Conservation (phyloP, 2,888 invertebrate genomes). For the Tanypteryx hageni region DNA sequence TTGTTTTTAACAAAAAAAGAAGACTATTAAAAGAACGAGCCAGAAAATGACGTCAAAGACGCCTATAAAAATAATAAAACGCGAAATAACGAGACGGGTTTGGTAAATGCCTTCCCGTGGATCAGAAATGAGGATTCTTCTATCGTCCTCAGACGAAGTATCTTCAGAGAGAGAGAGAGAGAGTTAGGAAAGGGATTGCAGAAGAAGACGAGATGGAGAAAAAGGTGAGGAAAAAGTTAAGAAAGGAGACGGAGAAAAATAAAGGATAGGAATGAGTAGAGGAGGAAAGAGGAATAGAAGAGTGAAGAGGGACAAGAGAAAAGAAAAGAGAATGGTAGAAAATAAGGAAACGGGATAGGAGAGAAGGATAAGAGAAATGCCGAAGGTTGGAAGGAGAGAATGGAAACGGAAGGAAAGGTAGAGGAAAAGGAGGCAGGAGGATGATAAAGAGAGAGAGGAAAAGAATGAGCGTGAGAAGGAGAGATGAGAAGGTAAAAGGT, state of each 20-base stretch:
- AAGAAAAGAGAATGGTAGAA: background rate
- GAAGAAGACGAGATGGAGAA: background rate
- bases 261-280: background rate
- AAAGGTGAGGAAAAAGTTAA: too few species aligned
- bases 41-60: too few species aligned
- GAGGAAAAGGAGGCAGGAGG: background rate
- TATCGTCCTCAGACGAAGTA: background rate
- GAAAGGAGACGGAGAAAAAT: too few species aligned
- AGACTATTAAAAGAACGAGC: background rate
- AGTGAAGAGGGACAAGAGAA: too few species aligned
- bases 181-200: too few species aligned
- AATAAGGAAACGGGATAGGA: background rate
- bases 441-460: background rate
- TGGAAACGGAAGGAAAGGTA: background rate
- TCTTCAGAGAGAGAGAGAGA: too few species aligned
- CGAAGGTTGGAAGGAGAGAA: too few species aligned
- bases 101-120: background rate
- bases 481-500: too few species aligned
- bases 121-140: background rate
- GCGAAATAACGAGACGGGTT: background rate
- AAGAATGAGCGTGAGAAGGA: background rate
- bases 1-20: background rate
- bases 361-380: background rate
- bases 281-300: background rate
- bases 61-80: background rate